Evolutionary conservation across 2,113 vertebrate species (phyloP).

Genomic region (Myrmecophaga tridactyla): DNA sequence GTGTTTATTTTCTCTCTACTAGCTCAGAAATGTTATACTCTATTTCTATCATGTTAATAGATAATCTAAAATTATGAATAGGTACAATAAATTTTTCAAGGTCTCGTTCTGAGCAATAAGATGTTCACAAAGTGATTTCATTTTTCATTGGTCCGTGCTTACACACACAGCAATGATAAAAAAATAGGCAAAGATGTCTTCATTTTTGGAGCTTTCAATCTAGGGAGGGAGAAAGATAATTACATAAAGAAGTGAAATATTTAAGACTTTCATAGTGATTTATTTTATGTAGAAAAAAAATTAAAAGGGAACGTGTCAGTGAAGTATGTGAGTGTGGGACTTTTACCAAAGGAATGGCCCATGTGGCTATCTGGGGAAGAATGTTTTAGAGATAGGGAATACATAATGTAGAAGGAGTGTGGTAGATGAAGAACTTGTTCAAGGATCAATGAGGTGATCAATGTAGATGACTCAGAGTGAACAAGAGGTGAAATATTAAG

Average conservation of each 20-base stretch:
- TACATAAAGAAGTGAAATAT: neutral
- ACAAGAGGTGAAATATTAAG: neutral
- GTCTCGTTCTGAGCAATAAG: neutral
- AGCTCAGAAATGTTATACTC: neutral
- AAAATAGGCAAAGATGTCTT: neutral
- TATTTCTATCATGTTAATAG: neutral
- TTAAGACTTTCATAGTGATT: neutral
- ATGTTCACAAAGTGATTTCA: neutral
- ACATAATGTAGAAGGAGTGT: neutral
- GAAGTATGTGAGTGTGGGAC: neutral
- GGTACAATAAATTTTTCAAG: neutral
- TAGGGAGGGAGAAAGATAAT: neutral
- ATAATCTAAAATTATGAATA: slow-evolving; percentile 5
- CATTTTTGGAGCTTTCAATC: neutral
- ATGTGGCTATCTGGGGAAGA: neutral
- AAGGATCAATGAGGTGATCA: neutral
- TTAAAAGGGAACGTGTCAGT: neutral
- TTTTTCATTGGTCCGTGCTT: neutral
- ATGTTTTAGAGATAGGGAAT: neutral
- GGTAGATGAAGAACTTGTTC: fast-evolving
- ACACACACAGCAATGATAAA: neutral
- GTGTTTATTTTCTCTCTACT: neutral
- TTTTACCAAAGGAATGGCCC: neutral
- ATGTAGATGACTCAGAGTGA: neutral
- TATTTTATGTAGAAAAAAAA: neutral